A percentile compares a stretch with the other conserved stretches of the same genome.
phyloP scores from a whole-genome alignment of 2,113 vertebrate species.

The Ondatra zibethicus region DNA sequence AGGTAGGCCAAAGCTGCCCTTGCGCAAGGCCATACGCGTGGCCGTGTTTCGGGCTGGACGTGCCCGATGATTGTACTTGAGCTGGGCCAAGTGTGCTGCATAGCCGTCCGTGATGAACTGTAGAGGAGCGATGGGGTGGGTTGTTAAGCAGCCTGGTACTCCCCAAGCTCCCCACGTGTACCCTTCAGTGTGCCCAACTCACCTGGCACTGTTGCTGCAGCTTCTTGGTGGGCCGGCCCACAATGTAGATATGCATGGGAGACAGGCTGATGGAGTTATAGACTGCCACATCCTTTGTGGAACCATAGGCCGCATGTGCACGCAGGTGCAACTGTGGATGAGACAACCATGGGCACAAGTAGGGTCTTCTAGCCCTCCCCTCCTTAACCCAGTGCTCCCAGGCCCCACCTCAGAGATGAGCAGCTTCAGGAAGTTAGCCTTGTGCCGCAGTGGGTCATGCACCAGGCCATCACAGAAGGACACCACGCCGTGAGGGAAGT shows the following conservation, averaged over 20 bases:
- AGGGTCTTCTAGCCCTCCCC: accelerated
- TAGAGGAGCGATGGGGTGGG: accelerated
- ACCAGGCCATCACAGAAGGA: constrained; percentile 98
- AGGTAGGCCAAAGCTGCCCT: constrained; percentile 96
- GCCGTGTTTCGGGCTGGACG: constrained; percentile 93
- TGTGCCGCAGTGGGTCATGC: constrained; percentile 97
- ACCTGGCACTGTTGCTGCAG: constrained; percentile 98
- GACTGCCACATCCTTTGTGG: constrained; percentile 97
- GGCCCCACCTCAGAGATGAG: constrained; percentile 89
- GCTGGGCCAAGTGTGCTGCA: constrained; percentile 96
- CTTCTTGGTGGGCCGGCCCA: constrained; percentile 97
- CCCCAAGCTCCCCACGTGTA: accelerated
- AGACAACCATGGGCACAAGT: neutral
- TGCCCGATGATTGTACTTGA: constrained; percentile 95
- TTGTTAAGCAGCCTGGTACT: accelerated
- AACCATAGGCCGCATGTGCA: constrained; percentile 96
- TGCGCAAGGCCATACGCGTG: constrained; percentile 95
- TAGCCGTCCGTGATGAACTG: constrained; percentile 98
- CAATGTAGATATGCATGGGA: constrained; percentile 97
- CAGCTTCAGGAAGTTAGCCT: constrained; percentile 97
- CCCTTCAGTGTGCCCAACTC: neutral
- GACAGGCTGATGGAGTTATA: constrained; percentile 95
- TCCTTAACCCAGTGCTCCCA: accelerated
- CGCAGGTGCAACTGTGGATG: constrained; percentile 93
- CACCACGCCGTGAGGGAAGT: constrained; percentile 98